Evolutionary conservation across 2,113 vertebrate species (phyloP).

Genomic region (Varanus komodoensis): DNA sequence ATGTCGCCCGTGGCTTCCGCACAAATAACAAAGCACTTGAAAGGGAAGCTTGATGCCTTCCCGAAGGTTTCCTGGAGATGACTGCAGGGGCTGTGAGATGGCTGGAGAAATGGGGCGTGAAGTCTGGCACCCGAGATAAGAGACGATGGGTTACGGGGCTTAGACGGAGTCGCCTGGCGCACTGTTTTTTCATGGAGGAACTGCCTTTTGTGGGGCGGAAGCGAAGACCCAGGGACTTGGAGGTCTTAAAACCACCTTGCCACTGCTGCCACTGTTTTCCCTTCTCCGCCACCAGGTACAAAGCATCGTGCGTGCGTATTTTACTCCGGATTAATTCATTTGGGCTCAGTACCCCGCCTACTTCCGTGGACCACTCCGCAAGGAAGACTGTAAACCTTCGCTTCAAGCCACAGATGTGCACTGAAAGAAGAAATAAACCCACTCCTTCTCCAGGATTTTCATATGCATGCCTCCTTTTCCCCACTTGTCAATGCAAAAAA

Average conservation of each 20-base stretch:
- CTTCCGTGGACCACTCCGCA: not conserved
- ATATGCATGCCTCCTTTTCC: not conserved
- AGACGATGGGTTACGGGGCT: not conserved
- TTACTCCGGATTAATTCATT: not conserved
- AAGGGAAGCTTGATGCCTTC: not conserved
- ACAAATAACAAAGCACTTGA: slow-evolving; percentile 11
- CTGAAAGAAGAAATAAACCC: not conserved
- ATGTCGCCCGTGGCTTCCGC: slow-evolving; percentile 23
- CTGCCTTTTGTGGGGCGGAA: slow-evolving; percentile 5
- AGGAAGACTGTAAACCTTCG: too few relatives aligned
- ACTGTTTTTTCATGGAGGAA: slow-evolving; percentile 22
- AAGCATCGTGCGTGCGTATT: too few relatives aligned
- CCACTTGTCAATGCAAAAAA: not conserved
- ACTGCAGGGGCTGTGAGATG: slow-evolving; percentile 2
- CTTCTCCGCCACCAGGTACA: not conserved
- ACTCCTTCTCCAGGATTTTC: not conserved
- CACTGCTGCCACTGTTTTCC: not conserved
- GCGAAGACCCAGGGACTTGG: not conserved
- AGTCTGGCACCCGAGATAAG: slow-evolving; percentile 10
- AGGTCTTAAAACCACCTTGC: not conserved
- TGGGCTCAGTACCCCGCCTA: not conserved
- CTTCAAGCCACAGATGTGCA: not conserved
- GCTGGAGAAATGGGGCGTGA: not conserved
- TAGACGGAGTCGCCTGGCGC: not conserved
- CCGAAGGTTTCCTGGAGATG: slow-evolving; percentile 26